These are phyloP conservation scores for Iphiclides podalirius DNA, from an alignment of 2,888 invertebrate species.

Conservation along the genomic window DNA sequence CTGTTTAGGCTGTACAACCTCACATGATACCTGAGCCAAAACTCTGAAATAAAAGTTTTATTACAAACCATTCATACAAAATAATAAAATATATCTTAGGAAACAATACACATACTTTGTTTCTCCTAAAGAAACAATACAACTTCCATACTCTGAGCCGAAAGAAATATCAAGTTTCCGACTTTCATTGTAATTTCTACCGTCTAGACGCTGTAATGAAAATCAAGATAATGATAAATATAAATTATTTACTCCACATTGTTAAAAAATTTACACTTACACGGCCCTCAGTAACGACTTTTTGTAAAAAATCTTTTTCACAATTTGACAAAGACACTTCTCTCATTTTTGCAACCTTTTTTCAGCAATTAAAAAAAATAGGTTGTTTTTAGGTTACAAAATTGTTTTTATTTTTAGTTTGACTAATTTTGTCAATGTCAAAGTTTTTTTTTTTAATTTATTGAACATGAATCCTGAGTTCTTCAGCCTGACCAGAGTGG, in stretches of 20 bases:
- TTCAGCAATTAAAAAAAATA: not conserved
- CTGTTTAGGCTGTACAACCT: conserved; percentile 90
- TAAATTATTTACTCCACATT: conserved; percentile 1
- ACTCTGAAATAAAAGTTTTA: conserved; percentile 78
- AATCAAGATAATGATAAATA: conserved; percentile 7
- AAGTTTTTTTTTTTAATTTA: too few species aligned
- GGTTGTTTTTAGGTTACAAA: conserved; percentile 5
- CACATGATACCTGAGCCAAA: conserved; percentile 92
- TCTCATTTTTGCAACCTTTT: conserved; percentile 66
- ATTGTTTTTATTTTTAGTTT: not conserved
- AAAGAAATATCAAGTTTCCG: conserved; percentile 86
- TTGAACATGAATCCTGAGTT: too few species aligned
- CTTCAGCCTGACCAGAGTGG: too few species aligned
- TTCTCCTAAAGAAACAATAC: conserved; percentile 87
- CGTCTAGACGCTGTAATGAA: conserved; percentile 86
- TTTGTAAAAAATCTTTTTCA: conserved; percentile 85
- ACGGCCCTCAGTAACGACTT: conserved; percentile 82
- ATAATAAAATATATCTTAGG: not conserved
- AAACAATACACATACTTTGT: conserved; percentile 80
- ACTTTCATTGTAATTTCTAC: conserved; percentile 86
- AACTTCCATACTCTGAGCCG: conserved; percentile 91
- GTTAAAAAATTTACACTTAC: conserved; percentile 68
- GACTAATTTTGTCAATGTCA: not conserved
- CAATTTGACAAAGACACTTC: conserved; percentile 84
- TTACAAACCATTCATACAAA: too few species aligned